Conservation (phyloP, 2,113 vertebrate species). For the Plotosus lineatus region DNA sequence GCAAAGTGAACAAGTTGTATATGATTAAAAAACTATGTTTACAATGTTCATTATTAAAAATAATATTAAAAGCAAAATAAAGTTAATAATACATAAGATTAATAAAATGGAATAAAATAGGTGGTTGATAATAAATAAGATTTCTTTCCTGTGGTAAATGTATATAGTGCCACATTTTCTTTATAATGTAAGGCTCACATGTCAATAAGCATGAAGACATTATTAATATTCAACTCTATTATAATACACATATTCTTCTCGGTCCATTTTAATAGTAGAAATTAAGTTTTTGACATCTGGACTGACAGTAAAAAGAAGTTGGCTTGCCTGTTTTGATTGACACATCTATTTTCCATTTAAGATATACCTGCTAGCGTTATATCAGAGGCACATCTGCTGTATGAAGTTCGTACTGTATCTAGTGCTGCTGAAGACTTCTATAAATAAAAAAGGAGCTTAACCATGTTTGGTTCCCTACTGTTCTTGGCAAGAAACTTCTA, state of each 20-base stretch:
- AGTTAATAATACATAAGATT: too few species aligned
- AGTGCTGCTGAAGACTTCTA: neutral
- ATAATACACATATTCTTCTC: neutral
- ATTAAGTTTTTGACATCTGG: neutral
- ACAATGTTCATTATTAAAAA: neutral
- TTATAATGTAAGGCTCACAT: neutral
- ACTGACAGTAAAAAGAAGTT: neutral
- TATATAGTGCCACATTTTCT: neutral
- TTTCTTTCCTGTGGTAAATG: neutral
- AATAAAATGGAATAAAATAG: too few species aligned
- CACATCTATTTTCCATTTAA: neutral
- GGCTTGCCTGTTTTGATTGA: neutral
- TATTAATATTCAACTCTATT: neutral
- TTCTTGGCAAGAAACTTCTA: neutral
- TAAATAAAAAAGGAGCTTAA: neutral
- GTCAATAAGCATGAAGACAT: neutral
- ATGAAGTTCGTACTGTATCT: neutral
- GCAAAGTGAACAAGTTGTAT: neutral
- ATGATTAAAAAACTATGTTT: neutral
- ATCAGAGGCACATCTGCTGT: neutral
- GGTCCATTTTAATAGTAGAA: neutral
- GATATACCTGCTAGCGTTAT: neutral
- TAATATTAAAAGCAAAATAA: too few species aligned
- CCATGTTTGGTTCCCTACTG: neutral
- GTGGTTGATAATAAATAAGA: too few species aligned